Conservation (phyloP, 2,888 invertebrate species). For the Aphrophora alni region DNA sequence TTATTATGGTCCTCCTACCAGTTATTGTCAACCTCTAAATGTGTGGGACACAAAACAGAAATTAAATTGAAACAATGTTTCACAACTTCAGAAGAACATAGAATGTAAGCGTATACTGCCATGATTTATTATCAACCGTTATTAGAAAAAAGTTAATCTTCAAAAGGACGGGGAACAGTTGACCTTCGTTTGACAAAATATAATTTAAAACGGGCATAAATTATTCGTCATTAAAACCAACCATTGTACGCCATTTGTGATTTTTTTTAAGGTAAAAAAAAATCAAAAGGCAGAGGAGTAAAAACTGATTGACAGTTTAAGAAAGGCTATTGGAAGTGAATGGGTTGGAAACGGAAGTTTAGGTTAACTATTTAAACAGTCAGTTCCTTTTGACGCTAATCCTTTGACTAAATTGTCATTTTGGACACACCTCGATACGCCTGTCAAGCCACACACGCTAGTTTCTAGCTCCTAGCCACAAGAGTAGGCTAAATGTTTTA, state of each 20-base stretch:
- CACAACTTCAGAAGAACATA: no score
- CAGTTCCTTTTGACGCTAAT: background rate
- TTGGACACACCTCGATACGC: background rate
- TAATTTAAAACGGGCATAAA: background rate
- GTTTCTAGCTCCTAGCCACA: no score
- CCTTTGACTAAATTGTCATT: background rate
- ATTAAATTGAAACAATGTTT: no score
- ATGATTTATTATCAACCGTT: no score
- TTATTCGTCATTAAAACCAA: background rate
- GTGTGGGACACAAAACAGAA: no score
- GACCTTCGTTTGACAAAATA: background rate
- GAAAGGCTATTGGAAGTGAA: background rate
- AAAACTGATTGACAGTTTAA: background rate
- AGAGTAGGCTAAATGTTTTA: background rate
- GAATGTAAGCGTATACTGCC: no score
- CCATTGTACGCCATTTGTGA: background rate
- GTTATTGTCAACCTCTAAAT: no score
- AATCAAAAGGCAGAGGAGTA: background rate
- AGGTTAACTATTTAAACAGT: background rate
- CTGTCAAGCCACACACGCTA: background rate
- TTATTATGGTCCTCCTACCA: no score
- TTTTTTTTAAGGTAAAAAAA: background rate
- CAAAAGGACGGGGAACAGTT: background rate
- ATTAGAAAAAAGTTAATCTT: no score
- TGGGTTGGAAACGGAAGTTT: background rate